Conservation (phyloP, 2,113 vertebrate genomes). For the Hippoglossus stenolepis region DNA sequence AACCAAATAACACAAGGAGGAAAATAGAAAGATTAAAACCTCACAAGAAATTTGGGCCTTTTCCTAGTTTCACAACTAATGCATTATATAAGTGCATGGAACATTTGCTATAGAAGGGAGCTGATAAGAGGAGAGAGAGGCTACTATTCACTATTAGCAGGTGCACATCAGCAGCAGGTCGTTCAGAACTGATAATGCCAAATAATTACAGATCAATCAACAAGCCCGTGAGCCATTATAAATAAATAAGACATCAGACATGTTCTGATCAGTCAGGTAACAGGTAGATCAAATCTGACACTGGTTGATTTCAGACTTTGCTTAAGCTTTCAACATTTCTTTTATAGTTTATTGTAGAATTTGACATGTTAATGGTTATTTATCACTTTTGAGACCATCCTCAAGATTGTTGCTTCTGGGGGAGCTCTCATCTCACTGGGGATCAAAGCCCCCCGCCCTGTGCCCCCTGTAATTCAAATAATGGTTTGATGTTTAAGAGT, state of each 20-base stretch:
- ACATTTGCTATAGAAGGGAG: no score
- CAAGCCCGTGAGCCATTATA: not conserved
- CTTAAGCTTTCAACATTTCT: not conserved
- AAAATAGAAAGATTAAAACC: not conserved
- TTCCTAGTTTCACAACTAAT: not conserved
- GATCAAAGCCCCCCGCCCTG: not conserved
- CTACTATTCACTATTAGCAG: no score
- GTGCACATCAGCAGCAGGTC: not conserved
- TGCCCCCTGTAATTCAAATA: not conserved
- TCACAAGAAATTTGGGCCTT: not conserved
- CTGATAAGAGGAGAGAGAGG: no score
- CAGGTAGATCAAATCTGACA: not conserved
- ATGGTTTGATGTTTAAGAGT: not conserved
- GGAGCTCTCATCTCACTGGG: not conserved
- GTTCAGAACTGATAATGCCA: not conserved
- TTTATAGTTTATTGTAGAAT: not conserved
- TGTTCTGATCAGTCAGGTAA: not conserved
- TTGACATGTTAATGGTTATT: not conserved
- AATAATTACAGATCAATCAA: not conserved
- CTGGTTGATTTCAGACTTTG: not conserved
- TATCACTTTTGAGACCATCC: not conserved
- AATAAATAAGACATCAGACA: not conserved
- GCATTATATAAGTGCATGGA: no score
- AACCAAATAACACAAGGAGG: not conserved
- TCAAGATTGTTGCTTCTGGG: not conserved